These are phyloP conservation scores for Pseudochirops corinnae DNA, from an alignment of 2,797 vertebrate genomes.

Conservation along the genomic window DNA sequence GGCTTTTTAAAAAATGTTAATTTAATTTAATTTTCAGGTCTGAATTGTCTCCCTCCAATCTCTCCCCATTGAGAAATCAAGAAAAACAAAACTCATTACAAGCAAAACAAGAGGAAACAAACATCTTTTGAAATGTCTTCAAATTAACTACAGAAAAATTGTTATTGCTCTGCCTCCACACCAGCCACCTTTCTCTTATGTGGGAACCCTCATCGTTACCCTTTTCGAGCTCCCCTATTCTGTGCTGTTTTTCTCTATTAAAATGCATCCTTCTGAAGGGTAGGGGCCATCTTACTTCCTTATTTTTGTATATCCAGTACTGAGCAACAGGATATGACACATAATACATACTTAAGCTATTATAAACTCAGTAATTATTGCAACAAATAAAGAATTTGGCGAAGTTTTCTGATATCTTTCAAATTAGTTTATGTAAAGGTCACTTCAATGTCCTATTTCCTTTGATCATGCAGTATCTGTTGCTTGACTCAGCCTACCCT, in stretches of 20 bases:
- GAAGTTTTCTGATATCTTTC: constrained; percentile 19
- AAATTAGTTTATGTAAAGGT: constrained; percentile 38
- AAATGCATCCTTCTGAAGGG: neutral
- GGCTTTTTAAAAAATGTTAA: neutral
- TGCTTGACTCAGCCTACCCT: constrained; percentile 4
- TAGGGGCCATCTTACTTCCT: neutral
- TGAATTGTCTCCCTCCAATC: neutral
- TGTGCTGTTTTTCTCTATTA: neutral
- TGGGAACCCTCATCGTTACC: neutral
- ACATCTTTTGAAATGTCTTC: neutral
- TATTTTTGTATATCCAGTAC: neutral
- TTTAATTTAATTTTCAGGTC: neutral
- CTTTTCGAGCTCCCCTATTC: neutral
- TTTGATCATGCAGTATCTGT: constrained; percentile 40
- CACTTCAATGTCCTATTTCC: constrained; percentile 28
- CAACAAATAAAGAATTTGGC: constrained; percentile 19
- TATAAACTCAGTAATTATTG: neutral
- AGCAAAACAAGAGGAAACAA: constrained; percentile 2
- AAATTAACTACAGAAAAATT: constrained; percentile 51
- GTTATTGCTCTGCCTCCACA: neutral
- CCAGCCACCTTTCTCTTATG: neutral
- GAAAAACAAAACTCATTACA: constrained; percentile 27
- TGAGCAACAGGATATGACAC: neutral
- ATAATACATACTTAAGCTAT: neutral
- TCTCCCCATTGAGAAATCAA: neutral